Percentiles rank a stretch among this genome's conserved stretches.
These are phyloP conservation scores for Coregonus clupeaformis DNA, from an alignment of 2,113 vertebrate genomes.

Conservation along the genomic window DNA sequence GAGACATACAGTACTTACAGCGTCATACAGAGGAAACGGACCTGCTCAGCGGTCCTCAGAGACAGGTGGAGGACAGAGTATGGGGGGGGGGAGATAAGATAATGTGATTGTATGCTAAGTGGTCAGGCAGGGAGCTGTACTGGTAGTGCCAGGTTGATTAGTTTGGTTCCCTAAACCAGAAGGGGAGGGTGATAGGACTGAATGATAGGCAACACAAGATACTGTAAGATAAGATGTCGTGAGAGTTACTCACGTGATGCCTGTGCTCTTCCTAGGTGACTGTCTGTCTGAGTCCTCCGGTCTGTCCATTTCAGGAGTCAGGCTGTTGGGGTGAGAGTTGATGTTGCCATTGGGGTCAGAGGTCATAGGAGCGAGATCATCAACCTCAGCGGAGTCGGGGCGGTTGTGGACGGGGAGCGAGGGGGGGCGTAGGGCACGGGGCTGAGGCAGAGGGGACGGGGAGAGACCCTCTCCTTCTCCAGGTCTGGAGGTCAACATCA, in stretches of 20 bases:
- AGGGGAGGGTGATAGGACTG: conserved; percentile 52
- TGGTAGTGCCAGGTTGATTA: conserved; percentile 1
- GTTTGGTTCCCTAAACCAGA: not conserved
- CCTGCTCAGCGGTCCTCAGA: conserved; percentile 87
- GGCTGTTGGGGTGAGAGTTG: conserved; percentile 51
- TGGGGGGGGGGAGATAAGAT: conserved; percentile 48
- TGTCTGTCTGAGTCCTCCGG: conserved; percentile 61
- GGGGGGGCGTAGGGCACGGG: conserved; percentile 56
- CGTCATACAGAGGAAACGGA: conserved; percentile 90
- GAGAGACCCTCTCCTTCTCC: not conserved
- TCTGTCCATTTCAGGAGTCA: conserved; percentile 58
- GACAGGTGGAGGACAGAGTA: conserved; percentile 31
- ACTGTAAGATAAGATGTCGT: not conserved
- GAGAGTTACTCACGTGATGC: conserved; percentile 88
- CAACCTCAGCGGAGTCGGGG: conserved; percentile 61
- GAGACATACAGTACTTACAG: conserved; percentile 83
- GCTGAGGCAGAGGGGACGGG: conserved; percentile 41
- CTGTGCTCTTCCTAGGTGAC: conserved; percentile 71
- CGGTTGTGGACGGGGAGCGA: conserved; percentile 61
- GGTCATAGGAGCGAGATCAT: conserved; percentile 60
- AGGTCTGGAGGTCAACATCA: conserved; percentile 45
- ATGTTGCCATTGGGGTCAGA: conserved; percentile 68
- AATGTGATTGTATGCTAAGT: no score
- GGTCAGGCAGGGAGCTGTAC: not conserved
- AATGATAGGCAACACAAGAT: no score